Conservation (phyloP, 2,888 invertebrate genomes). For the Cyclophora albipunctata region DNA sequence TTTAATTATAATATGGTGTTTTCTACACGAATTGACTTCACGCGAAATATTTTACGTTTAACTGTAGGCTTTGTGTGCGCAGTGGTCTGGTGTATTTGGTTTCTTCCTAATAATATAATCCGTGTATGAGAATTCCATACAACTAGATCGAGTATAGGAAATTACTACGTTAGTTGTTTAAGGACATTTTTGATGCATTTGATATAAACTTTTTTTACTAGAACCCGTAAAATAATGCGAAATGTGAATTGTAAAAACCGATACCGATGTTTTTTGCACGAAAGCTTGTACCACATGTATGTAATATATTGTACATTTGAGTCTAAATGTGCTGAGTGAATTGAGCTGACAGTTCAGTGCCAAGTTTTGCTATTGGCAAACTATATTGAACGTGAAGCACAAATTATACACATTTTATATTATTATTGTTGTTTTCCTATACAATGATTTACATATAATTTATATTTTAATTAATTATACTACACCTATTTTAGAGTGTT, state of each 20-base stretch:
- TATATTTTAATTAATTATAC: constrained; percentile 60
- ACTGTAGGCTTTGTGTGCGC: constrained; percentile 66
- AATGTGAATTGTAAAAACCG: constrained; percentile 67
- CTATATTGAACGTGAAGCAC: constrained; percentile 48
- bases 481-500: constrained; percentile 71
- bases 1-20: constrained; percentile 54
- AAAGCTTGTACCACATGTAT: constrained; percentile 67
- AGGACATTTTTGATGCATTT: constrained; percentile 76
- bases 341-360: constrained; percentile 68
- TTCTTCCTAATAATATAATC: constrained; percentile 57
- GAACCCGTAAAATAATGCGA: constrained; percentile 64
- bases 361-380: constrained; percentile 74
- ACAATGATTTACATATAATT: constrained; percentile 48
- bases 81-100: constrained; percentile 65
- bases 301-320: constrained; percentile 76
- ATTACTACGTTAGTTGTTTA: constrained; percentile 73
- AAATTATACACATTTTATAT: constrained; percentile 39
- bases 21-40: constrained; percentile 63
- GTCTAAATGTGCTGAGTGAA: constrained; percentile 73
- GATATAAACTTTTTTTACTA: constrained; percentile 76
- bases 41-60: constrained; percentile 56
- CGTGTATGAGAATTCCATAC: constrained; percentile 61
- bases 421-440: constrained; percentile 29
- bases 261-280: constrained; percentile 67
- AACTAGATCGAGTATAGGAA: constrained; percentile 61